phyloP scores from a whole-genome alignment of 1,140 invertebrate genomes.

The Achatina immaculata region DNA sequence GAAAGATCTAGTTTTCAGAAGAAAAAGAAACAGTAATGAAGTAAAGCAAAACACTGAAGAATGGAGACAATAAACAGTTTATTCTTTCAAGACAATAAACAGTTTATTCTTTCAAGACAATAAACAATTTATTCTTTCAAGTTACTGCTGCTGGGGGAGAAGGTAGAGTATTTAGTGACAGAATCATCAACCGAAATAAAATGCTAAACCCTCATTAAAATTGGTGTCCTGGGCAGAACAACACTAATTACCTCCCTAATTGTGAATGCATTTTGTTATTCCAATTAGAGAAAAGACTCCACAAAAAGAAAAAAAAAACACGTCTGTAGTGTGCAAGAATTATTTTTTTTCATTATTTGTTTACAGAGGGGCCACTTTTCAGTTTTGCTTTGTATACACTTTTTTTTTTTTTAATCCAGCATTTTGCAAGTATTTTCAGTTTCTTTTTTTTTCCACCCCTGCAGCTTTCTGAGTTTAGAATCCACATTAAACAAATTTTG shows the following conservation, averaged over 20 bases:
- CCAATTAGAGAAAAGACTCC: constrained; percentile 7
- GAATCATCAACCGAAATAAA: neutral
- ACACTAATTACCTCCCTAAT: neutral
- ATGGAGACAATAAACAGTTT: too few species aligned
- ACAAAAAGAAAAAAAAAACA: neutral
- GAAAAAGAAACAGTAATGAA: too few species aligned
- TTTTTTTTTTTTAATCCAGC: neutral
- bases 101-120: too few species aligned
- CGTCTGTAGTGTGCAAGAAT: neutral
- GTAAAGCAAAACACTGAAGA: too few species aligned
- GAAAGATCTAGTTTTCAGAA: too few species aligned
- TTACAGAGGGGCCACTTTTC: constrained; percentile 11
- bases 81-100: too few species aligned
- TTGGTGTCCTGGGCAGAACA: neutral
- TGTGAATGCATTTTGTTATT: neutral
- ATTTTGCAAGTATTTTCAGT: neutral
- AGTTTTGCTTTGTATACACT: neutral
- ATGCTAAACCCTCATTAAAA: neutral
- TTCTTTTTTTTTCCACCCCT: neutral
- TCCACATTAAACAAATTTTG: neutral
- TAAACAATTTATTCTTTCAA: too few species aligned
- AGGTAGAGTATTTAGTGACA: neutral
- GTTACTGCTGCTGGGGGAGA: neutral
- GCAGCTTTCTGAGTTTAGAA: neutral
- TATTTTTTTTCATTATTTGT: neutral